Evolutionary conservation across 2,888 invertebrate species (phyloP).

Genomic region (Sepioteuthis lessoniana): DNA sequence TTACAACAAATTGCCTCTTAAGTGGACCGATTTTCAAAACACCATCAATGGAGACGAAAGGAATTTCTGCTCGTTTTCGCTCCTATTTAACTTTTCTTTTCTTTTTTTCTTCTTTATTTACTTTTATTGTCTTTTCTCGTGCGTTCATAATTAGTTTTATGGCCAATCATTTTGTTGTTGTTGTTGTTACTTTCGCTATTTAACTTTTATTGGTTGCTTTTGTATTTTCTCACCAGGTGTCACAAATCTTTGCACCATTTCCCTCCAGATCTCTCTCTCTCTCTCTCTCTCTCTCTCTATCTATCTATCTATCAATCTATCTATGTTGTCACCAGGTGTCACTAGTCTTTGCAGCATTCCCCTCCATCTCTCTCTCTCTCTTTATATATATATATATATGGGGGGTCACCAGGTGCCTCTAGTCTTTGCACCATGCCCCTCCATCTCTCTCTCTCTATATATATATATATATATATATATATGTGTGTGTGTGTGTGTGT

Average conservation of each 20-base stretch:
- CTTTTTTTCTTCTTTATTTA: no score
- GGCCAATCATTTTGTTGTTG: not conserved
- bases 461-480: no score
- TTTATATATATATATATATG: no score
- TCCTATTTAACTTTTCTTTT: no score
- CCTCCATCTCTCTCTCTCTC: not conserved
- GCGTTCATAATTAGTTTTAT: not conserved
- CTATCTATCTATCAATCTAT: not conserved
- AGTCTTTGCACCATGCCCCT: no score
- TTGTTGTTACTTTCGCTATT: not conserved
- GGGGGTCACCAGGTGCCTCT: no score
- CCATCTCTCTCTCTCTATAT: not conserved
- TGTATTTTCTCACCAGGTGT: not conserved
- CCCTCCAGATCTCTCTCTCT: not conserved
- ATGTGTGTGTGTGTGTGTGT: no score
- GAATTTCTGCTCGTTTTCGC: not conserved
- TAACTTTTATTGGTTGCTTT: not conserved
- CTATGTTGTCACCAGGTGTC: not conserved
- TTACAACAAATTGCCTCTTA: not conserved
- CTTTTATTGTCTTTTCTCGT: not conserved
- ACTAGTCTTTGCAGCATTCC: not conserved
- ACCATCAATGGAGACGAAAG: not conserved
- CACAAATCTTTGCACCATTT: not conserved
- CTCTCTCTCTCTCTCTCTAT: not conserved
- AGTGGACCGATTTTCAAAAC: not conserved